These are phyloP conservation scores for Miltochrista miniata DNA, from an alignment of 2,888 invertebrate genomes.

Conservation along the genomic window DNA sequence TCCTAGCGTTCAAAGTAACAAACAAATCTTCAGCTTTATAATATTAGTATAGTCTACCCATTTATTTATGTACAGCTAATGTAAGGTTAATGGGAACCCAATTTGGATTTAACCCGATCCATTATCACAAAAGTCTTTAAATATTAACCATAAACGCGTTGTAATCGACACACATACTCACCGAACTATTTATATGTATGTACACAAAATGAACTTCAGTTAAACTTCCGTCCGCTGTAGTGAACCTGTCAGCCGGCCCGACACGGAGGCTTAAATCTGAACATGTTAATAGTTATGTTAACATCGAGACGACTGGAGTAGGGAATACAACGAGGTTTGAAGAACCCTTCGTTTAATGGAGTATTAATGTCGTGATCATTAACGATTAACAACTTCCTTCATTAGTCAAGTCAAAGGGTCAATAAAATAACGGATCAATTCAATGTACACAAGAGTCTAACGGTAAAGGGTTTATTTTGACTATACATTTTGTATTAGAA, in stretches of 20 bases:
- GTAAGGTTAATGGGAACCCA: too few relatives aligned
- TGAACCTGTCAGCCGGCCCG: slow-evolving; percentile 54
- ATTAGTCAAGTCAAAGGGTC: neutral
- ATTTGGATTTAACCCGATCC: neutral
- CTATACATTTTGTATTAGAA: too few relatives aligned
- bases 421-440: too few relatives aligned
- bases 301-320: slow-evolving; percentile 35
- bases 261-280: slow-evolving; percentile 40
- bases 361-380: slow-evolving; percentile 8
- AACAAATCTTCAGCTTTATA: too few relatives aligned
- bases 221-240: slow-evolving; percentile 57
- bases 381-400: slow-evolving; percentile 1
- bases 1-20: too few relatives aligned
- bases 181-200: slow-evolving; percentile 4
- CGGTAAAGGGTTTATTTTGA: too few relatives aligned
- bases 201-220: slow-evolving; percentile 49
- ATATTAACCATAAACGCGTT: slow-evolving; percentile 12
- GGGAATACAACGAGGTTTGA: slow-evolving; percentile 14
- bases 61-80: too few relatives aligned
- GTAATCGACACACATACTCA: slow-evolving; percentile 1
- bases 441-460: too few relatives aligned
- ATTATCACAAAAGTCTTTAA: slow-evolving; percentile 8
- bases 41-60: too few relatives aligned
- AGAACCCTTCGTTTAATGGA: slow-evolving; percentile 2
- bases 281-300: slow-evolving; percentile 52